Conservation (phyloP, 23 tunicate species). For the Trididemnum miniatum region DNA sequence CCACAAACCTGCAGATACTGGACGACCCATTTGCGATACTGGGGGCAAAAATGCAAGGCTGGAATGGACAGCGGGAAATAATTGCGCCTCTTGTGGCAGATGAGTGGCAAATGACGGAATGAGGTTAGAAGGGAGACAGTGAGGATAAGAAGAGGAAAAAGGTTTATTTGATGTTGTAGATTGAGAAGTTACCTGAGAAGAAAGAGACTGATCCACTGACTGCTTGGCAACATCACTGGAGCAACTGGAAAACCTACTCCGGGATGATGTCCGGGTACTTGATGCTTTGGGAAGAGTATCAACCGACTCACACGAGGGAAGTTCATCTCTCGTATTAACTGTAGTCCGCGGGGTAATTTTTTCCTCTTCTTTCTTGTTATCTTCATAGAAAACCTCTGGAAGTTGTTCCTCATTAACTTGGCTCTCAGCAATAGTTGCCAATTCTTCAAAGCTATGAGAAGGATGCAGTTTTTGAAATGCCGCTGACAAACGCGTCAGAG, state of each 20-base stretch:
- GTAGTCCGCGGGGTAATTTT: background rate
- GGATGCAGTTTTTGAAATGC: slow-evolving; percentile 69
- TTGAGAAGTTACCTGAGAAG: background rate
- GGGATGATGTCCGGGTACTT: slow-evolving; percentile 14
- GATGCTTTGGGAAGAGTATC: slow-evolving; percentile 30
- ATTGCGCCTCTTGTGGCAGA: background rate
- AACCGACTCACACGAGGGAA: slow-evolving; percentile 1
- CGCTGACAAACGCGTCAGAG: slow-evolving; percentile 45
- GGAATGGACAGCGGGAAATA: background rate
- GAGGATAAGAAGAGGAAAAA: background rate
- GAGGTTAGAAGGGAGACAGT: background rate
- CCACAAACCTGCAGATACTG: background rate
- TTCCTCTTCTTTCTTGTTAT: background rate
- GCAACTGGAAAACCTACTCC: background rate
- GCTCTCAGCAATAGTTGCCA: slow-evolving; percentile 64
- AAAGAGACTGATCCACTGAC: background rate
- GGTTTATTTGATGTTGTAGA: background rate
- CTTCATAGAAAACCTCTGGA: slow-evolving; percentile 9
- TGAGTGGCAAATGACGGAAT: background rate
- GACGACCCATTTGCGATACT: background rate
- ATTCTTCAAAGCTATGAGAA: slow-evolving; percentile 59
- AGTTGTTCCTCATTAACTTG: slow-evolving; percentile 32
- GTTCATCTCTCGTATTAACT: background rate
- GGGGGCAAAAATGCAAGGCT: background rate
- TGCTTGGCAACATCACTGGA: background rate